Evolutionary conservation across 2,888 invertebrate species (phyloP), one percentile per base, ranked within the genome.

Genomic region (Plutella xylostella): DNA sequence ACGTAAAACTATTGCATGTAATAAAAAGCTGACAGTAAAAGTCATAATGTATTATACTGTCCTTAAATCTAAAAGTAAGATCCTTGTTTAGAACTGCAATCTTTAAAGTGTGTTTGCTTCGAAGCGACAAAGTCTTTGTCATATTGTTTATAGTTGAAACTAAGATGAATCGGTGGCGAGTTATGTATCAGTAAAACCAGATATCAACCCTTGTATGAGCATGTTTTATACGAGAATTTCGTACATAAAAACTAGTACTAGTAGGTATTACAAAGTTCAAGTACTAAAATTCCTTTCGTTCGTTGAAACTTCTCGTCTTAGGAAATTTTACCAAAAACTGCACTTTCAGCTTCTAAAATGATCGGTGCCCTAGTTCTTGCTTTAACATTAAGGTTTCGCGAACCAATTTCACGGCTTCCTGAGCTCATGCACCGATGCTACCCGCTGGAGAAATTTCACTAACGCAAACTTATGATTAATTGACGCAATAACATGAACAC

Each of bases 391-490:
- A 72, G 74, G 71, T 70, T 70, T 66, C 64, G 63, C 66, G 68
- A 77, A 70, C 72, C 78, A 83, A 83, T 83, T 83, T 83, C 80
- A 83, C 79, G 82, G 73, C 63, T 74, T 70, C 69, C 58, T 76
- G 82, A 70, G 60, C 76, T 70, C 68, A 68, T 78, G 77, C 78
- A 76, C 78, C 72, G 71, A 67, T 77, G 70, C 63, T 60, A 65
- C 61, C 65, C 65, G 65, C 70, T 62, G 63, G 72, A 72, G 75
- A 72, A 80, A 80, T 83, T 79, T 78, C 75, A 77, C 75, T 78
- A 75, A 70, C 73, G 70, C 75, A 72, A 80, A 82, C 67, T 83
- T 83, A 76, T 82, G 83, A 83, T 83, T 82, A 82, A 83, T 82
- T 78, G 74, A 65, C 63, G 74, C 70, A 79, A 80, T 83, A 77